phyloP scores from a whole-genome alignment of 1,140 invertebrate genomes.

The Anastrepha ludens region DNA sequence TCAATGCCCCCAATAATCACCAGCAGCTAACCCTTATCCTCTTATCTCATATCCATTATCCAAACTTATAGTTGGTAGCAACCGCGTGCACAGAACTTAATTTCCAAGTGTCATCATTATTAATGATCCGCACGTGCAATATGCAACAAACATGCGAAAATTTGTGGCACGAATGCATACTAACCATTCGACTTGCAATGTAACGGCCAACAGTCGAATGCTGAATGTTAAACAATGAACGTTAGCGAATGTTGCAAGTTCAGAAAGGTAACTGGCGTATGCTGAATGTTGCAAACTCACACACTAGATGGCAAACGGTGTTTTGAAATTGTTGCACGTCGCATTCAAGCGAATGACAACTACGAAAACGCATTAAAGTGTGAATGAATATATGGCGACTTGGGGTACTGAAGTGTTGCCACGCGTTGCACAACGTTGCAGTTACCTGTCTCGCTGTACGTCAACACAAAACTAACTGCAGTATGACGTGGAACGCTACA shows the following conservation, averaged over 20 bases:
- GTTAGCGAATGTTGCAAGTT: slow-evolving; percentile 23
- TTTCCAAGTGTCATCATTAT: slow-evolving; percentile 53
- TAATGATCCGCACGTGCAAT: slow-evolving; percentile 50
- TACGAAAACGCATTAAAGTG: slow-evolving; percentile 36
- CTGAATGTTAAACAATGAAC: slow-evolving; percentile 22
- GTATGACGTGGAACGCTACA: not conserved
- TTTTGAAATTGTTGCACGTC: slow-evolving; percentile 49
- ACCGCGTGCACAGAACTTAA: slow-evolving; percentile 36
- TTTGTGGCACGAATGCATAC: slow-evolving; percentile 45
- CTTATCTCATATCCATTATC: not conserved
- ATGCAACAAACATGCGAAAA: slow-evolving; percentile 43
- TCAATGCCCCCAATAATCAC: not conserved
- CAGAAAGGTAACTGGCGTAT: not conserved
- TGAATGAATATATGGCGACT: too few relatives aligned
- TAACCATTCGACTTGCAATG: not conserved
- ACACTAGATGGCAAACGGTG: not conserved
- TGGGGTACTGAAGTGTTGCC: not conserved
- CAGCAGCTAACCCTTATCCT: not conserved
- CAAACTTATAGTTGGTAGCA: too few relatives aligned
- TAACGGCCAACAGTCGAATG: slow-evolving; percentile 13
- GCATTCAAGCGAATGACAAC: slow-evolving; percentile 27
- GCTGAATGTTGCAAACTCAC: not conserved
- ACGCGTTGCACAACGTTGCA: not conserved
- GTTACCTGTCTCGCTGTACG: not conserved
- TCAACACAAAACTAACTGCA: not conserved